Evolutionary conservation across 2,797 vertebrate species (phyloP), one percentile per base, ranked within the genome.

Genomic region (Myotis myotis): DNA sequence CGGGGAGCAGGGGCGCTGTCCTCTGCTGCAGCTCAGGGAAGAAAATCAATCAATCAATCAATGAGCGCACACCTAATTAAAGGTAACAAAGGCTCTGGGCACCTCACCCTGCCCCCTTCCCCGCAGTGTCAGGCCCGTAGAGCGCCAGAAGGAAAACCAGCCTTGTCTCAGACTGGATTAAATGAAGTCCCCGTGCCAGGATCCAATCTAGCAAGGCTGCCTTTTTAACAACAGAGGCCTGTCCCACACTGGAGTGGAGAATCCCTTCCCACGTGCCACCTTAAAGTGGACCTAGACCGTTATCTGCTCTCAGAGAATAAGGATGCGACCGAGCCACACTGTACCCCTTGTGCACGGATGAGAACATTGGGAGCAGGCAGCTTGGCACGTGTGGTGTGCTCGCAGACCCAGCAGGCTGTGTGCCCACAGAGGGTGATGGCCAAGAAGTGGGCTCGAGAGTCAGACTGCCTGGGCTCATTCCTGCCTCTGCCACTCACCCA

Each of bases 31-130:
- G 94, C 95, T 89, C 81, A 20, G 96, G 97, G 93, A 95, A 96
- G 96, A 96, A 97, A 97, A 94, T 64, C 95, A 97, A 98, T 97
- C 96, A 95, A 91, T 96, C 97, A 97, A 93, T 97, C 96, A 96
- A 92, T 96, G 80, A 86, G 95, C 96, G 95, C 97, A 95, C 76
- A 64, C 96, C 96, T 98, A 92, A 66, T 98, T 98, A 98, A 97
- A 97, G 94, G 97, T 96, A 98, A 96, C 97, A 97, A 94, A 95
- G 81, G 44, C 41, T 84, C 82, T 30, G n/a, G 76, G 90, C 12
- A 1, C 44, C 64, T 75, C 85, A n/a, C 80, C 70, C 16, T n/a
- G 1, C 64, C n/a, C 17, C n/a, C 6, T 82, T 64, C 2, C 38
- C 88, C 0, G 5, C 41, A 25, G 81, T 85, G 1, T 30, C 57